Conservation (phyloP, 1,140 invertebrate genomes). For the Penaeus indicus region DNA sequence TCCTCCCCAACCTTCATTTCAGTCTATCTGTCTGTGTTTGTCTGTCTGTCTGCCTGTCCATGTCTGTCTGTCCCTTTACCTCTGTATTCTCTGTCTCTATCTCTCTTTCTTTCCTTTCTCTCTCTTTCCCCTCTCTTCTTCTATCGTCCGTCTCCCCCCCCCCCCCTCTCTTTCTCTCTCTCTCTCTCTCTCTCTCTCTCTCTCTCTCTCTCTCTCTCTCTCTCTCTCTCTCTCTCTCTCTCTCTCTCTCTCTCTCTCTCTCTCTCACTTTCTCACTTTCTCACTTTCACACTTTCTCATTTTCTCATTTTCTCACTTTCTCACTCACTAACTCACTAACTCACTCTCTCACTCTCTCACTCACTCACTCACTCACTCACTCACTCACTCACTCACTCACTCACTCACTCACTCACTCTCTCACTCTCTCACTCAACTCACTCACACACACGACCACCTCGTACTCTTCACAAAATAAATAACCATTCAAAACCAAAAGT, state of each 20-base stretch:
- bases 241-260: not conserved
- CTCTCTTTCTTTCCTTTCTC: not conserved
- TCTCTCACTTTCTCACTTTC: not conserved
- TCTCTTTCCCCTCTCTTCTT: conserved; percentile 6
- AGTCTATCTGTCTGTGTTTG: too few relatives aligned
- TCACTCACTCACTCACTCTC: conserved; percentile 12
- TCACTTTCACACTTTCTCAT: not conserved
- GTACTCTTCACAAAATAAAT: too few relatives aligned
- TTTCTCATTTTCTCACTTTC: not conserved
- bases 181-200: conserved; percentile 34
- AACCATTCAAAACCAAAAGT: too few relatives aligned
- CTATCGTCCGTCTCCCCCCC: not conserved
- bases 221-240: not conserved
- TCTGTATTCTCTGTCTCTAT: not conserved
- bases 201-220: conserved; percentile 15
- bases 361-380: not conserved
- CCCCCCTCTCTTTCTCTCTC: conserved; percentile 29
- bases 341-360: not conserved
- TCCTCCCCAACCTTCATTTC: too few relatives aligned
- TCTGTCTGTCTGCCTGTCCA: not conserved
- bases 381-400: not conserved
- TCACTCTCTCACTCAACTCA: not conserved
- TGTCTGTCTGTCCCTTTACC: not conserved
- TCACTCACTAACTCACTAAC: not conserved
- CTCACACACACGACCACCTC: too few relatives aligned